A percentile compares a stretch with the other conserved stretches of the same genome.
Conservation (phyloP, 2,888 invertebrate species). For the Gymnocheta viridis region DNA sequence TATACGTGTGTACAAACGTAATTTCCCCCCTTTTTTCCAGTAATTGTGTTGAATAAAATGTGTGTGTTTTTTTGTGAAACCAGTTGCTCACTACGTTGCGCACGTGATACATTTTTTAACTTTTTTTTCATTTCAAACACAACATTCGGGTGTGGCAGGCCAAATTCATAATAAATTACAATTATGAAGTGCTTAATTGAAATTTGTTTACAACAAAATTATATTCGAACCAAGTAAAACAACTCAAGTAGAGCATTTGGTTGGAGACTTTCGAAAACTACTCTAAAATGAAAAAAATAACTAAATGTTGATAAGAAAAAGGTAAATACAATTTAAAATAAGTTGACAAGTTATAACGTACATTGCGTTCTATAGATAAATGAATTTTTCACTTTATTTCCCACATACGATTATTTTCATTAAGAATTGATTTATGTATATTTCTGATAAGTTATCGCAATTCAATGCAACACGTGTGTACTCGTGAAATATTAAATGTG, state of each 20-base stretch:
- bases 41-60: background rate
- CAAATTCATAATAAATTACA: conserved; percentile 17
- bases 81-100: conserved; percentile 20
- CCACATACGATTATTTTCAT: no score
- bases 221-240: background rate
- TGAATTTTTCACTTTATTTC: no score
- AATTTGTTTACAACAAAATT: background rate
- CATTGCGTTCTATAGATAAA: no score
- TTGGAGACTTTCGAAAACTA: background rate
- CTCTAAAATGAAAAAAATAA: no score
- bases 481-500: no score
- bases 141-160: conserved; percentile 31
- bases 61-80: conserved; percentile 7
- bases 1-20: no score
- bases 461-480: no score
- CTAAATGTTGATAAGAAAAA: no score
- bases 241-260: background rate
- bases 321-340: no score
- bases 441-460: no score
- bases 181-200: conserved; percentile 12
- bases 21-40: background rate
- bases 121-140: conserved; percentile 11
- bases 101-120: conserved; percentile 39
- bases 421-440: no score
- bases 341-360: no score